phyloP scores from a whole-genome alignment of 2,888 invertebrate species.

The Rhamphomyia laevipes region DNA sequence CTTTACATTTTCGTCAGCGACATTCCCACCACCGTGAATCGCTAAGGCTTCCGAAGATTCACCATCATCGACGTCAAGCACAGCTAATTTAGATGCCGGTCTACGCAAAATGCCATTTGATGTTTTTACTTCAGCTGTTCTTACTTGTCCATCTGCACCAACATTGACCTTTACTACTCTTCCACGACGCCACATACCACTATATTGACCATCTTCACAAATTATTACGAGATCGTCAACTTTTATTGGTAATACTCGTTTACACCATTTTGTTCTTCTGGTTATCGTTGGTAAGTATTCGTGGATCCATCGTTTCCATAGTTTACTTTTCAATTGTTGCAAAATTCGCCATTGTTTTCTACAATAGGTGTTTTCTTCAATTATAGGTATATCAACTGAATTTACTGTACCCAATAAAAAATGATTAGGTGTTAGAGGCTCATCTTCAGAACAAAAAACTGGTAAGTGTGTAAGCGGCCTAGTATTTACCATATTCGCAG shows the following conservation, averaged over 20 bases:
- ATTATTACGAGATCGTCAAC: constrained; percentile 13
- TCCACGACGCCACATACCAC: constrained; percentile 17
- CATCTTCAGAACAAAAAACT: constrained; percentile 10
- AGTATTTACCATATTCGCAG: constrained; percentile 12
- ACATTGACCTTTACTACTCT: constrained; percentile 9
- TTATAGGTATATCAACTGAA: constrained; percentile 9
- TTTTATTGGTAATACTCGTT: constrained; percentile 5
- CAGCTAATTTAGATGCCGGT: constrained; percentile 19
- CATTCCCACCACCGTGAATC: constrained; percentile 1
- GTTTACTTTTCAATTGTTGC: constrained; percentile 6
- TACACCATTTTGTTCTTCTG: constrained; percentile 13
- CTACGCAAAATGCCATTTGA: constrained; percentile 14
- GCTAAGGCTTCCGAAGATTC: constrained; percentile 36
- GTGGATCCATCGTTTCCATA: constrained; percentile 9
- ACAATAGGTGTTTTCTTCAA: constrained; percentile 3
- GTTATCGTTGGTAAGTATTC: constrained; percentile 14
- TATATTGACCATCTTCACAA: constrained; percentile 15
- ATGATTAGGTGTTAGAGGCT: constrained; percentile 14
- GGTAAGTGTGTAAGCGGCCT: constrained; percentile 13
- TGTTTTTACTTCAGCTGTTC: constrained; percentile 18
- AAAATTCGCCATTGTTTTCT: constrained; percentile 14
- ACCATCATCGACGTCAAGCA: constrained; percentile 9
- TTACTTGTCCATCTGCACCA: constrained; percentile 18
- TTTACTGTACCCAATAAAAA: constrained; percentile 14
- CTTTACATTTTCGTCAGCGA: not conserved